A percentile compares a stretch with the other conserved stretches of the same genome.
phyloP scores from a whole-genome alignment of 1,140 invertebrate species.

The Cyclargus thomasi region DNA sequence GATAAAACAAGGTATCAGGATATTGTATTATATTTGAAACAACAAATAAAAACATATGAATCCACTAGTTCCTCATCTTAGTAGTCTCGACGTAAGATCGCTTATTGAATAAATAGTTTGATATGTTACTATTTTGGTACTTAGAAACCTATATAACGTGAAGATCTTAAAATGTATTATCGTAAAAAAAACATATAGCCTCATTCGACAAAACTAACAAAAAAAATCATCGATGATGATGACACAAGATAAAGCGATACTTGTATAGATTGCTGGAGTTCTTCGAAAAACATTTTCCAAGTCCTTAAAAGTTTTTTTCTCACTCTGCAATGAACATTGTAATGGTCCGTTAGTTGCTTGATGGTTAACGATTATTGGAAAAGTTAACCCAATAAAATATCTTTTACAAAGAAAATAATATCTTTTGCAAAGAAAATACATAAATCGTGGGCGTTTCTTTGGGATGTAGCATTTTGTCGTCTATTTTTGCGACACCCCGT shows the following conservation, averaged over 20 bases:
- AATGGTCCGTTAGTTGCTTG: slow-evolving; percentile 10
- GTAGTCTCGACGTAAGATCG: too few species aligned
- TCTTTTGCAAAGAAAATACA: slow-evolving; percentile 4
- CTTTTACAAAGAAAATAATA: background rate
- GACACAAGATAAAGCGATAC: background rate
- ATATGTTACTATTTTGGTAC: too few species aligned
- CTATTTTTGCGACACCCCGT: background rate
- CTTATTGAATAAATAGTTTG: too few species aligned
- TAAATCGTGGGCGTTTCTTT: background rate
- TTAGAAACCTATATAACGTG: too few species aligned
- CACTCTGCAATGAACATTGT: background rate
- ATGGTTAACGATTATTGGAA: slow-evolving; percentile 9
- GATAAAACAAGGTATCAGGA: too few species aligned
- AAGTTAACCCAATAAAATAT: slow-evolving; percentile 1
- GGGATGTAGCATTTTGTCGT: background rate
- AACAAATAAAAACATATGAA: too few species aligned
- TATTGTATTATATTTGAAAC: too few species aligned
- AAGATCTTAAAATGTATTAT: too few species aligned
- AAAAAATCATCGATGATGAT: background rate
- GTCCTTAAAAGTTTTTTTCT: slow-evolving; percentile 2
- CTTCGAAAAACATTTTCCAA: slow-evolving; percentile 6
- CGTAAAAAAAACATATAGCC: too few species aligned
- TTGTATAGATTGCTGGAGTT: background rate
- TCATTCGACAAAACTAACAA: too few species aligned
- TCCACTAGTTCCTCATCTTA: too few species aligned